Evolutionary conservation across 2,113 vertebrate genomes (phyloP).

Genomic region (Rhinichthys klamathensis): DNA sequence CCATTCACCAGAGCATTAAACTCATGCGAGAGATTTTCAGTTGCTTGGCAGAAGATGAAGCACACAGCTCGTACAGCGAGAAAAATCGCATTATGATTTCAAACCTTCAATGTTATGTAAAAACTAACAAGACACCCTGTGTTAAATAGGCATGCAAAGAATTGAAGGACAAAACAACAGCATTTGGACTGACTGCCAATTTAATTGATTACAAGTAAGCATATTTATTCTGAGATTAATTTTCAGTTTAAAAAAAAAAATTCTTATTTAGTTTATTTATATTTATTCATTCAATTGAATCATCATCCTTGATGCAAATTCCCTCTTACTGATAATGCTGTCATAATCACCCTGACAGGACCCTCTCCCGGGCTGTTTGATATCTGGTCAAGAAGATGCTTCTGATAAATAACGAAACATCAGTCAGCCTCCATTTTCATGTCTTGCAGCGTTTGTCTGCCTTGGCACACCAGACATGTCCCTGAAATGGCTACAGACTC

Average conservation of each 20-base stretch:
- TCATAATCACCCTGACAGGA: constrained; percentile 5
- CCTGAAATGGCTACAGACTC: constrained; percentile 21
- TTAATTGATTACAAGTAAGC: neutral
- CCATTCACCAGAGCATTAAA: neutral
- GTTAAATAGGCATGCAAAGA: neutral
- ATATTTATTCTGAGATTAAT: neutral
- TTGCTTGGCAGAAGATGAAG: constrained; percentile 27
- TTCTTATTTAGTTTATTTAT: neutral
- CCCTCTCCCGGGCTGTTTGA: neutral
- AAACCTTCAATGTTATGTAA: constrained; percentile 22
- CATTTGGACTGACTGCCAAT: constrained; percentile 10
- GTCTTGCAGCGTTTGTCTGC: constrained; percentile 20
- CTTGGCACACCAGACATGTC: neutral
- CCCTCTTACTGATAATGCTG: neutral
- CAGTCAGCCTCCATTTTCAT: constrained; percentile 50
- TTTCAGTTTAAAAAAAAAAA: too few relatives aligned
- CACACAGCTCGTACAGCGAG: neutral
- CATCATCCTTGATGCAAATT: neutral
- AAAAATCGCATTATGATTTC: constrained; percentile 38
- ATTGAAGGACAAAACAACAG: neutral
- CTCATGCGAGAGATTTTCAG: constrained; percentile 12
- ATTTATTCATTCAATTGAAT: neutral
- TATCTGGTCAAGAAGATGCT: constrained; percentile 5
- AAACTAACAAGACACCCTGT: neutral
- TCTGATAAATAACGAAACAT: constrained; percentile 47